Conservation (phyloP, 2,888 invertebrate genomes). For the Tipula lateralis region DNA sequence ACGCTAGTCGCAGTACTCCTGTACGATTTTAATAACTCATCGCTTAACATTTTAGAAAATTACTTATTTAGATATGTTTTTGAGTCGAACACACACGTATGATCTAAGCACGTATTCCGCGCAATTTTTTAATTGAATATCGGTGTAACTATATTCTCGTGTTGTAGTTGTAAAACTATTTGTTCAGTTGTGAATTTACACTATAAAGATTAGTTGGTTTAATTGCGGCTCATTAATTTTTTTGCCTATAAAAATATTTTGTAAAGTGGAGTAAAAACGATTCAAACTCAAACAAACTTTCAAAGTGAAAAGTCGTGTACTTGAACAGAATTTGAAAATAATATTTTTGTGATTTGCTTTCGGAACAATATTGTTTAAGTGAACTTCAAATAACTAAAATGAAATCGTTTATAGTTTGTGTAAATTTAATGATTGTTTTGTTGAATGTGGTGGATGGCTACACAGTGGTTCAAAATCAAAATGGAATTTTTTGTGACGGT, state of each 20-base stretch:
- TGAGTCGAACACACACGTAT: neutral
- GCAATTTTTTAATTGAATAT: neutral
- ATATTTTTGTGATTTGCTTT: neutral
- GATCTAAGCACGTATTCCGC: neutral
- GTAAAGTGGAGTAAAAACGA: neutral
- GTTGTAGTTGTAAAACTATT: neutral
- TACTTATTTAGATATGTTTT: neutral
- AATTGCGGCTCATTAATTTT: neutral
- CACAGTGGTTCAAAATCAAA: neutral
- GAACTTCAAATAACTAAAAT: neutral
- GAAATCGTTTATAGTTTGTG: neutral
- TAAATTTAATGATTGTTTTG: neutral
- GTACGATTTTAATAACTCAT: neutral
- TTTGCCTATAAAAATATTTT: neutral
- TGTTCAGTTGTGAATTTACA: neutral
- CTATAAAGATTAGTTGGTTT: neutral
- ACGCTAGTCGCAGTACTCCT: neutral
- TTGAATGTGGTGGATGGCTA: neutral
- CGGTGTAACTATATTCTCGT: neutral
- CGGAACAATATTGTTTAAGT: neutral
- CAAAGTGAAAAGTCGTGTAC: neutral
- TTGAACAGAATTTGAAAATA: neutral
- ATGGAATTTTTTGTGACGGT: neutral
- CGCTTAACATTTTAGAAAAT: neutral
- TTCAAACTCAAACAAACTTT: neutral